Evolutionary conservation across 2,113 vertebrate species (phyloP).

Genomic region (Tetrax tetrax): DNA sequence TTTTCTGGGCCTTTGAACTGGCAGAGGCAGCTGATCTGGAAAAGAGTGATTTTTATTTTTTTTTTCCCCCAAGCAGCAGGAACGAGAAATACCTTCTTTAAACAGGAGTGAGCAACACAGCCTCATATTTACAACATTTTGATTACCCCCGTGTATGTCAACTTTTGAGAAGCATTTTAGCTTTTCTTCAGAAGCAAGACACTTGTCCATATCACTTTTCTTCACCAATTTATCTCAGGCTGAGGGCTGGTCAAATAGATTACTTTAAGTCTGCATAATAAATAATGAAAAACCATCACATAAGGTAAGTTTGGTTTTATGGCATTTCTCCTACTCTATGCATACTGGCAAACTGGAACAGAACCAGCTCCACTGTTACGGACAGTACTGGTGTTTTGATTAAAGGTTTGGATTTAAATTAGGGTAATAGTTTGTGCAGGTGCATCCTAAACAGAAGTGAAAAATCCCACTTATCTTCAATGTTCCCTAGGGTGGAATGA

Average conservation of each 20-base stretch:
- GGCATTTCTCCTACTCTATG: neutral
- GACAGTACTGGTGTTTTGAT: neutral
- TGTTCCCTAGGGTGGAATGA: neutral
- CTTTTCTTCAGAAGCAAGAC: neutral
- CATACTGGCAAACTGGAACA: neutral
- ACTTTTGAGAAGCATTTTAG: neutral
- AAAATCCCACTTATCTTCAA: neutral
- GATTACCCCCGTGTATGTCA: neutral
- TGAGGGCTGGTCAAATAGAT: neutral
- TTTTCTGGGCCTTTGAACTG: neutral
- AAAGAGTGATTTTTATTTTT: neutral
- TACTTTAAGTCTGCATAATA: neutral
- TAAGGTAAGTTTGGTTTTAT: neutral
- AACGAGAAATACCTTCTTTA: neutral
- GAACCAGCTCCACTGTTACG: neutral
- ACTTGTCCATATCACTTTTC: neutral
- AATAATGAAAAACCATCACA: neutral
- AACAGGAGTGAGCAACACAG: neutral
- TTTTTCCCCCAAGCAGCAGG: neutral
- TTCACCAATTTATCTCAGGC: neutral
- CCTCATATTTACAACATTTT: neutral
- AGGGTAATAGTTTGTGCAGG: neutral
- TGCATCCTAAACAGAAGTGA: neutral
- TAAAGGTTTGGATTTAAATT: neutral
- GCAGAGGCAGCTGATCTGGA: neutral